These are phyloP conservation scores for Toxotes jaculatrix DNA, from an alignment of 2,113 vertebrate species.

Conservation along the genomic window DNA sequence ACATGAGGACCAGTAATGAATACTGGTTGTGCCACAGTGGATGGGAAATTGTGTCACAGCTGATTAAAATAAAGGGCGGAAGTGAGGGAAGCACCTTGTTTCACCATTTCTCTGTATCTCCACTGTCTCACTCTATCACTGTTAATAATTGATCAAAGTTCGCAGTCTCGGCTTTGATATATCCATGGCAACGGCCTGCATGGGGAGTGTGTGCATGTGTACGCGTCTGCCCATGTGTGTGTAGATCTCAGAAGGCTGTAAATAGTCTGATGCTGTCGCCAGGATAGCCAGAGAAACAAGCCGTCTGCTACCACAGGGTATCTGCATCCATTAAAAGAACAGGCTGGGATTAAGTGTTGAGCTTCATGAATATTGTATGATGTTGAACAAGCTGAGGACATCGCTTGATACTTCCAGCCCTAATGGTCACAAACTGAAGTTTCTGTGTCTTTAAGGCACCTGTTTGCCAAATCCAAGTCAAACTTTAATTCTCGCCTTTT, in stretches of 20 bases:
- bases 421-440: conserved; percentile 37
- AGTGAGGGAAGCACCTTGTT: conserved; percentile 67
- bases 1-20: conserved; percentile 37
- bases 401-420: conserved; percentile 32
- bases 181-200: conserved; percentile 78
- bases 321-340: conserved; percentile 69
- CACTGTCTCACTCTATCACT: conserved; percentile 72
- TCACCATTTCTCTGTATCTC: conserved; percentile 49
- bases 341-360: conserved; percentile 71
- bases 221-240: conserved; percentile 19
- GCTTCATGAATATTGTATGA: conserved; percentile 74
- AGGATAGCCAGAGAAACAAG: conserved; percentile 66
- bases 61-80: conserved; percentile 64
- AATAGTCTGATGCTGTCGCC: conserved; percentile 71
- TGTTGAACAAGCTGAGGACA: conserved; percentile 65
- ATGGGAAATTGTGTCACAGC: conserved; percentile 40
- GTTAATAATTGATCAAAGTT: conserved; percentile 88
- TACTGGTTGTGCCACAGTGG: conserved; percentile 5
- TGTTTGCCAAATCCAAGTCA: conserved; percentile 31
- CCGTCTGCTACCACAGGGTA: conserved; percentile 54
- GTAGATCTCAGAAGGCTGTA: conserved; percentile 66
- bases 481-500: conserved; percentile 1
- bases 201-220: conserved; percentile 22
- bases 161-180: conserved; percentile 83
- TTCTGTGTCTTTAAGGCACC: conserved; percentile 24